Conservation (phyloP, 2,888 invertebrate species). For the Fragum sueziense region DNA sequence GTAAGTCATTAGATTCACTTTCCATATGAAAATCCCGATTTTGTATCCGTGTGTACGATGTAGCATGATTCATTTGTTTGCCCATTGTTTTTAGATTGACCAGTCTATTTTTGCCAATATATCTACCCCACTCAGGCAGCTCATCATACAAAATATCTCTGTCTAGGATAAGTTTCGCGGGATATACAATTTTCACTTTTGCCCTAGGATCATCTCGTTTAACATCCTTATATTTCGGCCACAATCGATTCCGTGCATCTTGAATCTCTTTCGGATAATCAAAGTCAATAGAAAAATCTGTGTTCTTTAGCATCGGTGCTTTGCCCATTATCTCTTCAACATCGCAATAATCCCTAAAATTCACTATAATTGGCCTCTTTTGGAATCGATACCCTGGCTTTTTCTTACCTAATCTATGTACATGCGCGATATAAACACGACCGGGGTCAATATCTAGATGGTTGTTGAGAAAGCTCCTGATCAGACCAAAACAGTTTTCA, state of each 20-base stretch:
- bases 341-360: conserved; percentile 1
- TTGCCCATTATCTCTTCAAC: not conserved
- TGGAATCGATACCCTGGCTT: not conserved
- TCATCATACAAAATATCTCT: too few relatives aligned
- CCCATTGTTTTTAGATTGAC: not conserved
- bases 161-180: not conserved
- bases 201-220: too few relatives aligned
- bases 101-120: conserved; percentile 3
- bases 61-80: not conserved
- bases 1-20: too few relatives aligned
- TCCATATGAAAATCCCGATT: not conserved
- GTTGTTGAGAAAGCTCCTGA: not conserved
- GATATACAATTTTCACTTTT: not conserved
- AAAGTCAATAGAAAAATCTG: conserved; percentile 3
- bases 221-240: not conserved
- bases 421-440: not conserved
- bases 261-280: conserved; percentile 4
- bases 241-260: not conserved
- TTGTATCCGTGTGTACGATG: not conserved
- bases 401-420: not conserved
- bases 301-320: not conserved
- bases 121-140: conserved; percentile 15
- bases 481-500: not conserved
- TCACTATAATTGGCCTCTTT: conserved; percentile 3
- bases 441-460: too few relatives aligned